Evolutionary conservation across 2,888 invertebrate genomes (phyloP).

Genomic region (Papilio protenor): DNA sequence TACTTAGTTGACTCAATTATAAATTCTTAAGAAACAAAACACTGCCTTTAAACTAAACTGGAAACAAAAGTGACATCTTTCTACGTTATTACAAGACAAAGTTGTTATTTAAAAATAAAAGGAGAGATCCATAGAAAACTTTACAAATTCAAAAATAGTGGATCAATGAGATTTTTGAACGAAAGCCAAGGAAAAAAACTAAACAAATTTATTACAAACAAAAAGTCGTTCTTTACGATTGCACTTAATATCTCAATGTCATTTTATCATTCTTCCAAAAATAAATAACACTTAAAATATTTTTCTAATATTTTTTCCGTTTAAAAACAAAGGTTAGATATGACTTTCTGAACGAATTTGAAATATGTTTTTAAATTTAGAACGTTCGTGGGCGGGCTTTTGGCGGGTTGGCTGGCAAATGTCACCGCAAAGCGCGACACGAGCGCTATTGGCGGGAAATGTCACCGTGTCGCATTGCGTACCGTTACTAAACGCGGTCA

Average conservation of each 20-base stretch:
- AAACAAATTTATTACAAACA: constrained; percentile 19
- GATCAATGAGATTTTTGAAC: constrained; percentile 16
- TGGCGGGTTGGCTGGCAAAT: constrained; percentile 68
- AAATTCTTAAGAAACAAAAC: background rate
- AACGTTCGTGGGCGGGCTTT: constrained; percentile 62
- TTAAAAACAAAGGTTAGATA: constrained; percentile 5
- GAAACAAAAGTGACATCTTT: background rate
- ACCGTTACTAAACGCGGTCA: constrained; percentile 73
- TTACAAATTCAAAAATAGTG: background rate
- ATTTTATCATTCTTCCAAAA: constrained; percentile 30
- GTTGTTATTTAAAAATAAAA: background rate
- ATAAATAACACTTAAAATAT: constrained; percentile 18
- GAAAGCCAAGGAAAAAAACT: constrained; percentile 15
- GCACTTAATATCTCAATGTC: constrained; percentile 24
- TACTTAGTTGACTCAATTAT: background rate
- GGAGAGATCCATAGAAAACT: background rate
- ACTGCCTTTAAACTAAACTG: background rate
- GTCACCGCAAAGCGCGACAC: constrained; percentile 69
- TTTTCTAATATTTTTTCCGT: background rate
- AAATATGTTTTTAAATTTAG: constrained; percentile 44
- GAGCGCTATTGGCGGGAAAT: constrained; percentile 72
- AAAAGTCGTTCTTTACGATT: constrained; percentile 18
- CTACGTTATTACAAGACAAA: background rate
- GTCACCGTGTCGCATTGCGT: constrained; percentile 79
- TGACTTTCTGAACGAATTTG: constrained; percentile 34